Evolutionary conservation across 2,797 vertebrate species (phyloP), one percentile per base, ranked within the genome.

Genomic region (Galaxias olidus): DNA sequence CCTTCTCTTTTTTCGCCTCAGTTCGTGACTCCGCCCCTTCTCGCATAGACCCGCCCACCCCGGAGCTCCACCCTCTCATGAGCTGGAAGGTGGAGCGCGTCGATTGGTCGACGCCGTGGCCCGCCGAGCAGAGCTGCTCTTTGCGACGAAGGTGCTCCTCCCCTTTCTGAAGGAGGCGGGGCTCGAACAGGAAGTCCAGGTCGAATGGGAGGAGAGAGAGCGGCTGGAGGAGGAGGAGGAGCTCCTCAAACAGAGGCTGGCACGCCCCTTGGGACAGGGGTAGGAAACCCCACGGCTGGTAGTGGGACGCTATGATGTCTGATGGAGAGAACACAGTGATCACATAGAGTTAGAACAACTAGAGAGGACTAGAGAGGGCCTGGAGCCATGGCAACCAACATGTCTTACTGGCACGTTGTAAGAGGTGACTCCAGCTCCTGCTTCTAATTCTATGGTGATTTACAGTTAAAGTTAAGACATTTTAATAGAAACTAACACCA

Each of bases 191-290:
- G 9, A 98, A 87, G 86, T 99, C 96, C 19, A 99, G 89, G 91
- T 94, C 93, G 70, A 99, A 99, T 68, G 97, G 97, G 58, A 99
- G 91, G 65, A 99, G 92, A 0, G 96, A 96, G 60, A 99, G 92
- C 0, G 98, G 98, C 84, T 99, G 98, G 7, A 99, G 93, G 48
- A 99, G 88, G 41, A 99, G 92, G 65, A 99, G 92, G 4, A 99
- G 90, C 86, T 99, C 96, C 80, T 98, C 94, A 0, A 96, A 95
- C 58, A 98, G 93, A 0, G 93, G 85, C 55, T 93, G 94, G 75
- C 97, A 98, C 0, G 91, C 89, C 0, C 93, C 91, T 11, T 95
- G 94, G 0, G 96, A 93, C 49, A 98, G 91, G 4, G 93, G 91
- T 46, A 99, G 88, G 91, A 99, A 95, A 67, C 96, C 96, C 88